These are phyloP conservation scores for Gorsachius goisagi DNA, from an alignment of 2,113 vertebrate genomes.

Conservation along the genomic window DNA sequence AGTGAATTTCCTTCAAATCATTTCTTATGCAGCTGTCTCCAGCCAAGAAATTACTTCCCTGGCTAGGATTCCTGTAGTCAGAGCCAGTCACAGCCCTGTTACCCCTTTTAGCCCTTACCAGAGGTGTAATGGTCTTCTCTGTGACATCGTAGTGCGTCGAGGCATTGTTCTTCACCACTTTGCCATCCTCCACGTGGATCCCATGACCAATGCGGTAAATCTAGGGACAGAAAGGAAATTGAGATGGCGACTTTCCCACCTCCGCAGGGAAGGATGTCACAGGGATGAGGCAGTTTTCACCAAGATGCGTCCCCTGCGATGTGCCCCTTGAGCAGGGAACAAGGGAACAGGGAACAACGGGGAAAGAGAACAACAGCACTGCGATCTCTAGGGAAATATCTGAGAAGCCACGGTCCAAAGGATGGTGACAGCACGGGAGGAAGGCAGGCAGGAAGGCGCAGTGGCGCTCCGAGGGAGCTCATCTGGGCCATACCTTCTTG, in stretches of 20 bases:
- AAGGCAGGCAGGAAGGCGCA: not conserved
- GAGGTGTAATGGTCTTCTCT: slow-evolving; percentile 76
- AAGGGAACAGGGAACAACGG: not conserved
- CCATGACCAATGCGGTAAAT: slow-evolving; percentile 78
- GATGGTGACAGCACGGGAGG: not conserved
- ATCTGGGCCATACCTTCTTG: slow-evolving; percentile 71
- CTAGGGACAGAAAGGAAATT: not conserved
- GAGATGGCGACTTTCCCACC: not conserved
- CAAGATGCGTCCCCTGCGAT: no score
- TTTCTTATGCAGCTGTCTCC: not conserved
- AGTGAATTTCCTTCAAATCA: not conserved
- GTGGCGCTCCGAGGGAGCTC: not conserved
- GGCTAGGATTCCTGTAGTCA: not conserved
- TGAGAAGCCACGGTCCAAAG: rapidly evolving
- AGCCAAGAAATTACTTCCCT: not conserved
- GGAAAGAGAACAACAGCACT: not conserved
- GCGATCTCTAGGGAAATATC: not conserved
- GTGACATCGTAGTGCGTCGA: slow-evolving; percentile 77
- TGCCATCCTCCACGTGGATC: slow-evolving; percentile 75
- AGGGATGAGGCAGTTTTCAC: rapidly evolving
- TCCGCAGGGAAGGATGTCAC: not conserved
- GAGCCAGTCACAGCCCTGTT: not conserved
- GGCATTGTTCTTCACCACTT: slow-evolving; percentile 77
- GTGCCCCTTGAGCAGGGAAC: not conserved
- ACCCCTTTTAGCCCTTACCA: slow-evolving; percentile 61